Base-by-base conservation (phyloP, 2,797 vertebrate species). In the Sebastes jordani region DNA sequence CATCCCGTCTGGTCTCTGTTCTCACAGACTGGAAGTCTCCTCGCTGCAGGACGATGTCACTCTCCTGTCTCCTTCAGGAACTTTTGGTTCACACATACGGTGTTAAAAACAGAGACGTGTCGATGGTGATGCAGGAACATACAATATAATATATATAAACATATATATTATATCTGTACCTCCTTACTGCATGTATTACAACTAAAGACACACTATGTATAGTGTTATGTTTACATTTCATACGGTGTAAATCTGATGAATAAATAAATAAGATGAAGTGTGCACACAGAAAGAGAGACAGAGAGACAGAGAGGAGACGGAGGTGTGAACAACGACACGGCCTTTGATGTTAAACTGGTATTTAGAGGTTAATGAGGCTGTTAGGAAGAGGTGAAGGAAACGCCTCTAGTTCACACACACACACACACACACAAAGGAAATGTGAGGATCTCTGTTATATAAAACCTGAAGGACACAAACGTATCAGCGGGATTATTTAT, bases 351-450 rank as follows among this genome's bases (percentile, higher is more conserved):
- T 89, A 76, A 91, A 91, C 90, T 56, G 69, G 90, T 77, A 84
- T 92, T 93, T 93, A 89, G 89, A 91, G 90, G 87, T 94, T 93
- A 94, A 94, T 95, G 92, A 95, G 89, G 90, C 88, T 86, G 93
- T 93, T 93, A 92, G 85, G 80, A 74, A 76, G 89, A 92, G 86
- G 84, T 86, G 88, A 85, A 81, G 88, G 78, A 89, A 88, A 85
- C 64, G 68, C 81, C 80, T 86, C 34, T 20, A 70, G 14, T 76
- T 85, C 74, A 66, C 85, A 58, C 60, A 64, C 71, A 23, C 32
- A 34, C 32, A 61, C 71, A 23, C 65, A 62, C 63, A 67, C 71
- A 25, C 42, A 73, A 70, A 66, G 60, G 72, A 76, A 71, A 30
- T 66, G 30, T 23, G 14, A 34, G 22, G 38, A 52, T 60, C 22